A percentile compares a stretch with the other conserved stretches of the same genome.
These are phyloP conservation scores for Sminthurinus aureus DNA, from an alignment of 2,888 invertebrate species.

Conservation along the genomic window DNA sequence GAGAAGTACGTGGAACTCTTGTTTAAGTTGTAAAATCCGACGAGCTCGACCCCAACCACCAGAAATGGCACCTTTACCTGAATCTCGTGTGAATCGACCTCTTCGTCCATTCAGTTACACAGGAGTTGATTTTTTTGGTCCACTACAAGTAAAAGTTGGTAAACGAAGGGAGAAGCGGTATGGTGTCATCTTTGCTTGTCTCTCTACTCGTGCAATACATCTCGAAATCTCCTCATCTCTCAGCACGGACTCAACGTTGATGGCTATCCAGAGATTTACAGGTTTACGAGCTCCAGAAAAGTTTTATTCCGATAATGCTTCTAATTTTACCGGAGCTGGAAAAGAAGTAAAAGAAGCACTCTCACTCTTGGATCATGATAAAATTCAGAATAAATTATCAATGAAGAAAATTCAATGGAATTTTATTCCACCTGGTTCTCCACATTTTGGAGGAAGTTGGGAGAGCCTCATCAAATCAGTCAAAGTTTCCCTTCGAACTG, in stretches of 20 bases:
- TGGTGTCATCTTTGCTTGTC: constrained; percentile 38
- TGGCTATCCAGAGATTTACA: constrained; percentile 35
- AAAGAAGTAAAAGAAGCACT: constrained; percentile 9
- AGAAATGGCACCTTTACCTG: neutral
- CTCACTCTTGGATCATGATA: neutral
- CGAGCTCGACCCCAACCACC: no score
- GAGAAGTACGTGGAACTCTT: no score
- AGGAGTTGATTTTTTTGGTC: constrained; percentile 43
- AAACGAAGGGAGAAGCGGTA: constrained; percentile 21
- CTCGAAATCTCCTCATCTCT: constrained; percentile 30
- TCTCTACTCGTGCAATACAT: constrained; percentile 37
- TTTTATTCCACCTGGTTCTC: constrained; percentile 34
- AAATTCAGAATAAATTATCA: neutral
- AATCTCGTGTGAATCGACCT: neutral
- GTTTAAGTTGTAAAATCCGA: no score
- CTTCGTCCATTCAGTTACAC: constrained; percentile 9
- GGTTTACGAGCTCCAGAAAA: neutral
- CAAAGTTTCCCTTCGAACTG: constrained; percentile 23
- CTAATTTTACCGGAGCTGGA: constrained; percentile 26
- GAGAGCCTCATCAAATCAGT: constrained; percentile 36
- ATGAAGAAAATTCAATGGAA: constrained; percentile 25
- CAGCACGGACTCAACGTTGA: constrained; percentile 34
- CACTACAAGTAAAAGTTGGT: neutral
- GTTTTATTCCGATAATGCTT: constrained; percentile 21
- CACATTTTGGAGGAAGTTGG: constrained; percentile 41